A percentile compares a stretch with the other conserved stretches of the same genome.
phyloP scores from a whole-genome alignment of 2,888 invertebrate species.

The Phragmatobia fuliginosa region DNA sequence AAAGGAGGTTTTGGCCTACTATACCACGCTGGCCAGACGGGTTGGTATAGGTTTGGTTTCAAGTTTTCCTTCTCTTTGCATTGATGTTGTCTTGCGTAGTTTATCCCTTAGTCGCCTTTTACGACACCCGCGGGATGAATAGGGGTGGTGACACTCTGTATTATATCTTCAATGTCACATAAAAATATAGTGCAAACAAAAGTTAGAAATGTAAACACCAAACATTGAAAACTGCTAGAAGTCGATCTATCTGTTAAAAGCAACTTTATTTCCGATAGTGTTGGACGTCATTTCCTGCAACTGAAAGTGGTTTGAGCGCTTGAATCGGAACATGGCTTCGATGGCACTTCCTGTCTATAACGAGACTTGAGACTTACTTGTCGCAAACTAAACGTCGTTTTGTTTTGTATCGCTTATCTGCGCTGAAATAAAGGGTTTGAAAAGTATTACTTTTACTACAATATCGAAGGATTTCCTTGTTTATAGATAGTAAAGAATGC shows the following conservation, averaged over 20 bases:
- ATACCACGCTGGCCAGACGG: too few species aligned
- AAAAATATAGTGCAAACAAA: too few species aligned
- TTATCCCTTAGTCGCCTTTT: too few species aligned
- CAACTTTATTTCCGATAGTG: conserved; percentile 43
- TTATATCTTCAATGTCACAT: too few species aligned
- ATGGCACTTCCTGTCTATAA: conserved; percentile 37
- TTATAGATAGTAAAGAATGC: too few species aligned
- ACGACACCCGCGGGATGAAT: too few species aligned
- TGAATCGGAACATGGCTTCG: conserved; percentile 32
- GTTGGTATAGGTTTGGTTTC: too few species aligned
- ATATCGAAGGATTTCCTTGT: too few species aligned
- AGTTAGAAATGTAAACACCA: neutral
- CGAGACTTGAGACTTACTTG: conserved; percentile 23
- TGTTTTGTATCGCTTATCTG: neutral
- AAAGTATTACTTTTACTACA: neutral
- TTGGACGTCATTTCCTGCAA: conserved; percentile 45
- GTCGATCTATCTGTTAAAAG: conserved; percentile 17
- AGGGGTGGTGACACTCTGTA: too few species aligned
- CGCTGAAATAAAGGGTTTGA: neutral
- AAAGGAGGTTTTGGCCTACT: too few species aligned
- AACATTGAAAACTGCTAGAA: neutral
- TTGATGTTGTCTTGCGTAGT: too few species aligned
- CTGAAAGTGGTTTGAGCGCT: conserved; percentile 38
- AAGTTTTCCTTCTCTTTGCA: too few species aligned
- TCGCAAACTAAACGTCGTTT: conserved; percentile 16